phyloP scores from a whole-genome alignment of 2,888 invertebrate genomes.

The Acanthopleura granulata region DNA sequence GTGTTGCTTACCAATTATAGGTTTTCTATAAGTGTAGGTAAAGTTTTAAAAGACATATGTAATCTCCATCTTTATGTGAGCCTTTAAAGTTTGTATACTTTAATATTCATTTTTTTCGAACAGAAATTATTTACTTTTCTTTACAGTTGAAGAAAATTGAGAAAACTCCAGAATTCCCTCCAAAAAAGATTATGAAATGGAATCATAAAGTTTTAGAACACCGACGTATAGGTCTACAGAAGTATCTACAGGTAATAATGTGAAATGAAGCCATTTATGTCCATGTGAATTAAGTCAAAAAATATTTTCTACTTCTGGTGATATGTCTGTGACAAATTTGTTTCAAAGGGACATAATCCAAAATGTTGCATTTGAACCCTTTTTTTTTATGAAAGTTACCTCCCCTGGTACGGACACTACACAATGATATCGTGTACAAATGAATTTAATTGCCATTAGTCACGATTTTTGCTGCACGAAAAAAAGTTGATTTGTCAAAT shows the following conservation, averaged over 20 bases:
- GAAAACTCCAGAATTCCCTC: constrained; percentile 74
- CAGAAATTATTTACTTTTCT: neutral
- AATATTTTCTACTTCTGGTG: too few species aligned
- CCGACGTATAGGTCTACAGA: constrained; percentile 72
- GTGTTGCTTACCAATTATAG: too few species aligned
- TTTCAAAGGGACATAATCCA: too few species aligned
- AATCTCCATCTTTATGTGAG: too few species aligned
- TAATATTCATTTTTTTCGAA: too few species aligned
- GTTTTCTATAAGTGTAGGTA: too few species aligned
- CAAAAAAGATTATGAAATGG: constrained; percentile 74
- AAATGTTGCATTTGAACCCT: neutral
- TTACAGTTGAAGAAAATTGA: constrained; percentile 71
- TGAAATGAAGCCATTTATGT: neutral
- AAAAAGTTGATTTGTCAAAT: too few species aligned
- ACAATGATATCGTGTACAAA: neutral
- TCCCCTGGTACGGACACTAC: neutral
- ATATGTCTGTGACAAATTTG: too few species aligned
- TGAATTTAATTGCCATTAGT: neutral
- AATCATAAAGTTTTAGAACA: constrained; percentile 75
- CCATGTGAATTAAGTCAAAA: too few species aligned
- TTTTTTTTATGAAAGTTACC: neutral
- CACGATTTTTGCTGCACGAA: neutral
- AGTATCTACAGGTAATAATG: constrained; percentile 72
- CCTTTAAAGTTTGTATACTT: too few species aligned
- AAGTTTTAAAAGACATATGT: too few species aligned